These are phyloP conservation scores for Bovichtus diacanthus DNA, from an alignment of 2,797 vertebrate species.

Conservation along the genomic window DNA sequence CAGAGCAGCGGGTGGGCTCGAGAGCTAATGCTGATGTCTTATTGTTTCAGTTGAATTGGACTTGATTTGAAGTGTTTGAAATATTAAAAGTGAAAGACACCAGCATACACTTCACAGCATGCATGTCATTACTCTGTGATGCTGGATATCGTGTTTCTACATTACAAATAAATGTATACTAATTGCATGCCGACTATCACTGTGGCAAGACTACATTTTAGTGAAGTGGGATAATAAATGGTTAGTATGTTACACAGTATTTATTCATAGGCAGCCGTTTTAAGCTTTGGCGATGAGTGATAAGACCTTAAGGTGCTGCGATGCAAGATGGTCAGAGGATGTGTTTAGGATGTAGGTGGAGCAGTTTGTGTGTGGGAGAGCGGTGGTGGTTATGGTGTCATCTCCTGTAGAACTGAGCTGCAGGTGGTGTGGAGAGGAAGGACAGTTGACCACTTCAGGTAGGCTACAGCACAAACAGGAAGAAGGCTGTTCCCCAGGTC, in stretches of 20 bases:
- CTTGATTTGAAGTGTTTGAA: constrained; percentile 43
- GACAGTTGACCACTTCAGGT: constrained; percentile 84
- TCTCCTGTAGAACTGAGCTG: constrained; percentile 47
- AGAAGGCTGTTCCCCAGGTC: constrained; percentile 80
- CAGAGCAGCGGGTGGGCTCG: constrained; percentile 50
- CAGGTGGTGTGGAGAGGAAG: constrained; percentile 63
- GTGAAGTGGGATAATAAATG: neutral
- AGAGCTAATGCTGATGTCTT: constrained; percentile 32
- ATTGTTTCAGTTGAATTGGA: constrained; percentile 41
- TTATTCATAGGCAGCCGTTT: neutral
- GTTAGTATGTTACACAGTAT: neutral
- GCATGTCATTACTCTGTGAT: neutral
- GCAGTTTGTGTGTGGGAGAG: constrained; percentile 47
- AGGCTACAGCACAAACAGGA: constrained; percentile 83
- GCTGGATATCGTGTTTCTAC: neutral
- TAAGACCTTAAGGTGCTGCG: neutral
- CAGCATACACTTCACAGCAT: constrained; percentile 27
- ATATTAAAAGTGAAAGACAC: constrained; percentile 31
- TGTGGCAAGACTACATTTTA: neutral
- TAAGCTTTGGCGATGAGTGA: neutral
- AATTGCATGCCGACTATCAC: neutral
- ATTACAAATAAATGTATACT: constrained; percentile 2
- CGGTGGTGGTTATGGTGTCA: constrained; percentile 36
- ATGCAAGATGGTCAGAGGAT: constrained; percentile 10
- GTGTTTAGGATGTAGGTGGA: constrained; percentile 28